Evolutionary conservation across 64 coral and sea anemone species (phyloP), one percentile per base, ranked within the genome.

Genomic region (Catalaphyllia jardinei): DNA sequence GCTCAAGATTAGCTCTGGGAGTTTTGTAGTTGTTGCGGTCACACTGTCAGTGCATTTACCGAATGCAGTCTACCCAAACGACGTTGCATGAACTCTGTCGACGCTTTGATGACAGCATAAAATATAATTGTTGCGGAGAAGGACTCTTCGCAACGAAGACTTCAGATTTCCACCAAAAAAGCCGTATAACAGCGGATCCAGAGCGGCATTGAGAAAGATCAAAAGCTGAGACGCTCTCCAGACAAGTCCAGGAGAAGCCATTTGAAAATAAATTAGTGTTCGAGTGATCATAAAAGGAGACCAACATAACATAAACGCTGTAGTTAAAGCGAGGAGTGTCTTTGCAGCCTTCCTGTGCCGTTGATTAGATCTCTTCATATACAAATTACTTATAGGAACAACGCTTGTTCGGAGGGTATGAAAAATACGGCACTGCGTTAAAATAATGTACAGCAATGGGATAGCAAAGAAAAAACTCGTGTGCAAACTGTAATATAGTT

Each of bases 191-290:
- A 75, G 33, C 1, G 73, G 73, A 75, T 75, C 73, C 13, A 75
- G 25, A 18, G 12, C 73, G 29, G 73, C 19, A 39, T 75, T 69
- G 16, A 33, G 73, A 39, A 31, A 75, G 13, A 75, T 35, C 15
- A 75, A 75, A 22, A 75, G 73, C 42, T 75, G 73, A 75, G 73
- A 75, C 33, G 13, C 73, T 35, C 29, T 75, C 73, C 73, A 75
- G 33, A 75, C 25, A 11, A 75, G 19, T 0, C 33, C 73, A 17
- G 22, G 4, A 27, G 73, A 19, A 18, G 73, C 73, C 25, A 75
- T 18, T 5, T 35, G 73, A 75, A 35, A 75, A 25, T 75, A 75
- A 6, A 75, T 19, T 17, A 75, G 73, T 35, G 73, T 75, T 33
- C 73, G 73, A 0, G 29, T 75, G 30, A 75, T 30, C 73, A 75